A percentile compares a stretch with the other conserved stretches of the same genome.
Evolutionary conservation across 2,888 invertebrate genomes (phyloP).

Genomic region (Cataglyphis livida): DNA sequence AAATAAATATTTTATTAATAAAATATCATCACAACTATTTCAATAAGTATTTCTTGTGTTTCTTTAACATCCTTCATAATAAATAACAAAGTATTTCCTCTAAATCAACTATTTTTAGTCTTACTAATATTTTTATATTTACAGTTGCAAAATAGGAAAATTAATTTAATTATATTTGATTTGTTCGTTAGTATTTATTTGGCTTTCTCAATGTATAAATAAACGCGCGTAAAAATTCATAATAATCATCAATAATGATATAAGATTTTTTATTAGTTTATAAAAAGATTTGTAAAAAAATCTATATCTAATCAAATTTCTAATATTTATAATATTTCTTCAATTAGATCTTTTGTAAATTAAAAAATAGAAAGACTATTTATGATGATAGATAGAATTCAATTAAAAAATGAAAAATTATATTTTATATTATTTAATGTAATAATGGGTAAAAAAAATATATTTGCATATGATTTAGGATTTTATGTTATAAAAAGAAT

Average conservation of each 20-base stretch:
- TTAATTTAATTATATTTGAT: slow-evolving; percentile 3
- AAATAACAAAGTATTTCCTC: not conserved
- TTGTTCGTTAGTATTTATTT: slow-evolving; percentile 8
- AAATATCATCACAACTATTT: slow-evolving; percentile 10
- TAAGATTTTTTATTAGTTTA: not conserved
- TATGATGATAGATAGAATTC: not conserved
- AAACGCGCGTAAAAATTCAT: slow-evolving; percentile 2
- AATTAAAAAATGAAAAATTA: not conserved
- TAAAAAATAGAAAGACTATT: not conserved
- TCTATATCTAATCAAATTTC: too few relatives aligned
- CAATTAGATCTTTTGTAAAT: slow-evolving; percentile 1
- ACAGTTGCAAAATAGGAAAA: not conserved
- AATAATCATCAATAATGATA: not conserved
- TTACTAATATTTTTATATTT: not conserved
- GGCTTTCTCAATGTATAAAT: not conserved
- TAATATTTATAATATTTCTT: not conserved
- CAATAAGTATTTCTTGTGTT: slow-evolving; percentile 3
- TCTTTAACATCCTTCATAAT: not conserved
- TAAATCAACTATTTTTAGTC: not conserved
- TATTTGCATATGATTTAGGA: not conserved
- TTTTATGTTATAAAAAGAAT: not conserved
- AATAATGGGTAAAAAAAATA: not conserved
- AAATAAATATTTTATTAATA: slow-evolving; percentile 29
- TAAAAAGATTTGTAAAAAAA: not conserved
- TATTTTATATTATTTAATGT: not conserved